Evolutionary conservation across 2,113 vertebrate genomes (phyloP).

Genomic region (Serinus canaria): DNA sequence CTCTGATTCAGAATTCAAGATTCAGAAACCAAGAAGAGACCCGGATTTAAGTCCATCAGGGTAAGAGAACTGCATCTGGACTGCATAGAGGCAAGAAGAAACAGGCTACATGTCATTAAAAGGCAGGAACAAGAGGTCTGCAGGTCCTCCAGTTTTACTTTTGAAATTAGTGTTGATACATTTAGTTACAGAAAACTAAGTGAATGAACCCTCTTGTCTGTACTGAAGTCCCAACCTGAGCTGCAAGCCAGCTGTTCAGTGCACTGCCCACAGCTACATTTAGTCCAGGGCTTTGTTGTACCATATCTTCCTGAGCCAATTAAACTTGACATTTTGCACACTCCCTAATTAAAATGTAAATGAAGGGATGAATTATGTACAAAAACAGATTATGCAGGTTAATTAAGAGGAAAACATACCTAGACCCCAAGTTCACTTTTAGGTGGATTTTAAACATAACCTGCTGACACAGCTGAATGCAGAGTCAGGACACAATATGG

Average conservation of each 20-base stretch:
- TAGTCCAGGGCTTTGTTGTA: slow-evolving; percentile 57
- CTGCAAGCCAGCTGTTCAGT: slow-evolving; percentile 19
- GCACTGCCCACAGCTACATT: slow-evolving; percentile 14
- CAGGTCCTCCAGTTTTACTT: not conserved
- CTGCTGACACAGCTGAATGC: slow-evolving; percentile 8
- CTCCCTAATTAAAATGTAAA: slow-evolving; percentile 77
- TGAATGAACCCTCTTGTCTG: not conserved
- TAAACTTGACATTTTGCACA: slow-evolving; percentile 75
- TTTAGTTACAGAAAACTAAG: not conserved
- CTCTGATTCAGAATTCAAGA: not conserved
- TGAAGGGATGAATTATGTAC: slow-evolving; percentile 69
- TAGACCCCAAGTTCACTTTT: slow-evolving; percentile 41
- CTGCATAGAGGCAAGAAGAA: not conserved
- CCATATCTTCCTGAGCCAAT: slow-evolving; percentile 66
- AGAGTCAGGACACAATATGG: not conserved
- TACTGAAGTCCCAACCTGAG: slow-evolving; percentile 13
- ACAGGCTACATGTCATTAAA: not conserved
- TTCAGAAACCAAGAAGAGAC: not conserved
- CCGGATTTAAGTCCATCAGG: not conserved
- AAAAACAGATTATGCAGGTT: slow-evolving; percentile 63
- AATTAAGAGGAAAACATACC: slow-evolving; percentile 70
- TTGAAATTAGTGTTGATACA: not conserved
- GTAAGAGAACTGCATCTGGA: not conserved
- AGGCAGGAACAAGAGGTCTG: not conserved
- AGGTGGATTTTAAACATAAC: slow-evolving; percentile 29